phyloP scores from a whole-genome alignment of 2,113 vertebrate species.

The Leptobrachium leishanense region DNA sequence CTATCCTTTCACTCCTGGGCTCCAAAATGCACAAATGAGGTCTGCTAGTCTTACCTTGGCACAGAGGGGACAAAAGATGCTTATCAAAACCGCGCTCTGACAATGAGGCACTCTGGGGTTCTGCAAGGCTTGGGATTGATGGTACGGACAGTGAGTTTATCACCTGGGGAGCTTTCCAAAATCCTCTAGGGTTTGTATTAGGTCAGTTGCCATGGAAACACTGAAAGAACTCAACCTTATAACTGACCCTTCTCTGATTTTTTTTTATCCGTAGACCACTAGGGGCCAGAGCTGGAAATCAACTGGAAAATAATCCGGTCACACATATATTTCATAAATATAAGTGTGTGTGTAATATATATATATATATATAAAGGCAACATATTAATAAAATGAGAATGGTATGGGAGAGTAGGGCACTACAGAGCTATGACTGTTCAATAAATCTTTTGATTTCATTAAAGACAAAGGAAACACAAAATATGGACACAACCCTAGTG shows the following conservation, averaged over 20 bases:
- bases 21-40: conserved; percentile 77
- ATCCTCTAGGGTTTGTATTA: conserved; percentile 86
- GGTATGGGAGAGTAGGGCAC: neutral
- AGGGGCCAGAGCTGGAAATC: conserved; percentile 77
- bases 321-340: conserved; percentile 62
- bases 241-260: conserved; percentile 95
- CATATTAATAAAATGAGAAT: conserved; percentile 54
- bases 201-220: conserved; percentile 96
- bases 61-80: conserved; percentile 44
- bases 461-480: too few species aligned
- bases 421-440: conserved; percentile 16
- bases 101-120: conserved; percentile 64
- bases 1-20: conserved; percentile 59
- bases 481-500: too few species aligned
- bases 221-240: conserved; percentile 84
- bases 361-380: too few species aligned
- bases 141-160: conserved; percentile 73
- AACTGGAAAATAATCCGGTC: conserved; percentile 81
- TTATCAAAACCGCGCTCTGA: conserved; percentile 53
- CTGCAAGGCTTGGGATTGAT: conserved; percentile 78
- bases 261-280: conserved; percentile 80
- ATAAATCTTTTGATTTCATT: too few species aligned
- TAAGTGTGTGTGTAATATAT: too few species aligned
- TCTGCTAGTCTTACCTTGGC: conserved; percentile 46
- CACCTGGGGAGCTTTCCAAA: conserved; percentile 82